Evolutionary conservation across 2,888 invertebrate species (phyloP), one percentile per base, ranked within the genome.

Genomic region (Odiellus spinosus): DNA sequence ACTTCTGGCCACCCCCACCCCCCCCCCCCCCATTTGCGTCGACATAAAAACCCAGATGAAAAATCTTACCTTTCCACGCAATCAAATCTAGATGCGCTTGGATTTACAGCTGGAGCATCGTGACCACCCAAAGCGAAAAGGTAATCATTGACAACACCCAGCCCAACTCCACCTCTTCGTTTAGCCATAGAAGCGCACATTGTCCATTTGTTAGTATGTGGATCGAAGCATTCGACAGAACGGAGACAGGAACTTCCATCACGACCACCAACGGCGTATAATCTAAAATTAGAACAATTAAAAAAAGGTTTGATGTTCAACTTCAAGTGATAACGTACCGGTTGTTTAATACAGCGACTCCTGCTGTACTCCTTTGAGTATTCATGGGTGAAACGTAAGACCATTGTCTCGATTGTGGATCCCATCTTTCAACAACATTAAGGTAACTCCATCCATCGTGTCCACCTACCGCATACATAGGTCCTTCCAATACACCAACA

Each of bases 381-480:
- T 79, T 76, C 90, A 91, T 90, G 2, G 87, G 79, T 3, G 86
- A 79, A 50, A 91, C 86, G 61, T 80, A 82, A 56, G 80, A 84
- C 91, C 91, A 93, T 50, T 81, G 77, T 49, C 83, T 76, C 2
- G 85, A 79, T 49, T 78, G 75, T 11, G 90, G 85, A 69, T 91
- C 90, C 84, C 87, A 91, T 66, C 79, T 72, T 69, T 93, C 93
- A 1, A 90, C 91, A 0, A 88, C 86, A 64, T 85, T 88, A 40
- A 91, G 72, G 64, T 90, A 91, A 60, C 87, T 87, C 87, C 87
- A 87, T 15, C 88, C 91, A 65, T 93, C 91, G 63, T 91, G 91
- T 0, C 93, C 93, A 1, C 93, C 91, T 3, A 91, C 86, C 0
- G 90, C 91, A 68, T 93, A 93, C 49, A 93, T 72, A 1, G 88